Conservation (phyloP, 2,797 vertebrate genomes). For the Pseudochirops cupreus region DNA sequence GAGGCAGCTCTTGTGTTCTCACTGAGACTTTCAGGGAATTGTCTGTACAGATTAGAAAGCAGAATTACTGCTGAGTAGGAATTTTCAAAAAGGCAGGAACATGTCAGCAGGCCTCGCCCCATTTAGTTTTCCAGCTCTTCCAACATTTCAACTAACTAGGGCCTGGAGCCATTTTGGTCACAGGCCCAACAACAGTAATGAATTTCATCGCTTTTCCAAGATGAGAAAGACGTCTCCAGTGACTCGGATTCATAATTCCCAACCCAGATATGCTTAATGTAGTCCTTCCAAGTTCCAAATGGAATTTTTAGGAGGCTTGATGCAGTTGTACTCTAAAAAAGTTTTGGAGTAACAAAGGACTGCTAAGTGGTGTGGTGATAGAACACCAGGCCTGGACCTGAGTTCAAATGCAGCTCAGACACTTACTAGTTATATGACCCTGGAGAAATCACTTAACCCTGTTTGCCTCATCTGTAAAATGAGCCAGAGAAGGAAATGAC, state of each 20-base stretch:
- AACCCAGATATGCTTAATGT: slow-evolving; percentile 59
- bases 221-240: slow-evolving; percentile 38
- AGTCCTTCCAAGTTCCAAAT: slow-evolving; percentile 32
- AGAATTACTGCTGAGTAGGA: slow-evolving; percentile 10
- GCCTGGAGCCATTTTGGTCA: slow-evolving; percentile 54
- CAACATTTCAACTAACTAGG: background rate
- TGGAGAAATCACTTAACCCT: background rate
- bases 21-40: slow-evolving; percentile 1
- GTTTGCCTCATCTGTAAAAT: background rate
- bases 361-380: background rate
- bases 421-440: background rate
- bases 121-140: background rate
- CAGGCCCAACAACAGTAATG: slow-evolving; percentile 40
- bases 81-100: slow-evolving; percentile 44
- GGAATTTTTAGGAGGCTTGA: slow-evolving; percentile 54
- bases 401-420: background rate
- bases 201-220: slow-evolving; percentile 24
- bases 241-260: slow-evolving; percentile 50
- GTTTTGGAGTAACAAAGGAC: background rate
- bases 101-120: background rate
- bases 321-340: background rate
- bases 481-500: background rate
- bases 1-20: background rate
- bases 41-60: slow-evolving; percentile 31
- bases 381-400: background rate